Percentiles rank a stretch among this genome's conserved stretches.
These are phyloP conservation scores for Gambusia affinis DNA, from an alignment of 2,113 vertebrate species.

Conservation along the genomic window DNA sequence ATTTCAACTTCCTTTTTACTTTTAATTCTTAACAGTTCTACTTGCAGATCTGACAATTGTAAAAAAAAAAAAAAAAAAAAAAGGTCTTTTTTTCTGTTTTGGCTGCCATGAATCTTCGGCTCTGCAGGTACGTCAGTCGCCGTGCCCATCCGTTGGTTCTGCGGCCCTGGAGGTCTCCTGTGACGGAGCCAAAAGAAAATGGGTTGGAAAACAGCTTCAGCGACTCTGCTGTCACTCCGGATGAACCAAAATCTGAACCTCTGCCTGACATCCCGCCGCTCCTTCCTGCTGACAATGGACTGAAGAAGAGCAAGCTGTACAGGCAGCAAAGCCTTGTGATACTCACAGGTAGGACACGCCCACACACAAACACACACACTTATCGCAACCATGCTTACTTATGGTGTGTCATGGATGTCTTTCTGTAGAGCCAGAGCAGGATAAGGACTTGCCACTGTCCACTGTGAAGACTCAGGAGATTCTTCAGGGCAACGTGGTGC, in stretches of 20 bases:
- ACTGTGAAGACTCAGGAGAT: slow-evolving; percentile 87
- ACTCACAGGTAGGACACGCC: slow-evolving; percentile 70
- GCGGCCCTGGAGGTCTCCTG: slow-evolving; percentile 58
- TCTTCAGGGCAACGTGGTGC: slow-evolving; percentile 84
- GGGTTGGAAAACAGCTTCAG: slow-evolving; percentile 57
- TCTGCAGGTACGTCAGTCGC: slow-evolving; percentile 62
- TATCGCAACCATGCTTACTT: neutral
- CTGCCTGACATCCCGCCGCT: slow-evolving; percentile 60
- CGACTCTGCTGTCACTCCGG: slow-evolving; percentile 57
- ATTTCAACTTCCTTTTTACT: too few relatives aligned
- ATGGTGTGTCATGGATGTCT: slow-evolving; percentile 27
- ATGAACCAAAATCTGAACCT: slow-evolving; percentile 72
- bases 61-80: neutral
- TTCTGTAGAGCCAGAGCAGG: slow-evolving; percentile 69
- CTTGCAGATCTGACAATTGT: neutral
- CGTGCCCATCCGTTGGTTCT: slow-evolving; percentile 38
- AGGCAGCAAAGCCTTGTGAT: slow-evolving; percentile 77
- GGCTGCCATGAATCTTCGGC: neutral
- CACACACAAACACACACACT: slow-evolving; percentile 6
- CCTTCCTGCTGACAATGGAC: slow-evolving; percentile 38
- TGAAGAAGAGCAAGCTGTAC: slow-evolving; percentile 61
- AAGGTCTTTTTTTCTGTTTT: neutral
- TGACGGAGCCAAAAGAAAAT: slow-evolving; percentile 52
- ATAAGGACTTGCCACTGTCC: slow-evolving; percentile 80
- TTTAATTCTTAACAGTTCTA: neutral